These are phyloP conservation scores for Dicerorhinus sumatrensis DNA, from an alignment of 2,113 vertebrate species.

Conservation along the genomic window DNA sequence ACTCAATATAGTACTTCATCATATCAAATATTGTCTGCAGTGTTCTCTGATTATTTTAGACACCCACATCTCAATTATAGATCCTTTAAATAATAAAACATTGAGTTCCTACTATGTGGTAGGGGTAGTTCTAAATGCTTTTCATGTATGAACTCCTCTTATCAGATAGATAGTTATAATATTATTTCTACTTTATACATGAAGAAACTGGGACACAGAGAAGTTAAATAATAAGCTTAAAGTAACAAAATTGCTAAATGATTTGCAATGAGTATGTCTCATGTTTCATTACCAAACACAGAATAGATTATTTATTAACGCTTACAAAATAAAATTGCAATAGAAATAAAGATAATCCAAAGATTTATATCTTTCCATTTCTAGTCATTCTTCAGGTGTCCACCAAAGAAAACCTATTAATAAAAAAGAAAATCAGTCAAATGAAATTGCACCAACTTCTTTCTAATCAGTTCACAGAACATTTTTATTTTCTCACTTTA, in stretches of 20 bases:
- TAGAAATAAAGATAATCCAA: neutral
- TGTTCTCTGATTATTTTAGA: neutral
- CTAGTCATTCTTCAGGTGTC: neutral
- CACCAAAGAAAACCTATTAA: neutral
- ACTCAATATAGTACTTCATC: neutral
- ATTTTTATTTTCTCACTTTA: neutral
- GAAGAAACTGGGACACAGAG: neutral
- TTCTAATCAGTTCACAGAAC: neutral
- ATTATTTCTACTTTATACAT: neutral
- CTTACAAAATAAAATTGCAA: neutral
- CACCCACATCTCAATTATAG: neutral
- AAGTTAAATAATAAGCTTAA: conserved; percentile 24
- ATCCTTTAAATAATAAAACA: neutral
- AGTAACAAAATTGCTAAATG: neutral
- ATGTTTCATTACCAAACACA: neutral
- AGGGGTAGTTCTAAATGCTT: neutral
- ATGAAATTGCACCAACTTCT: neutral
- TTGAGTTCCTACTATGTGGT: neutral
- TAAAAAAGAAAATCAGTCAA: neutral
- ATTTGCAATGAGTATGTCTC: neutral
- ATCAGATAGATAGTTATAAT: neutral
- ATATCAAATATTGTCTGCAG: neutral
- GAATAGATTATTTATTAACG: neutral
- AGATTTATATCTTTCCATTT: neutral
- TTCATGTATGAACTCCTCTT: neutral